These are phyloP conservation scores for Emys orbicularis DNA, from an alignment of 2,797 vertebrate genomes.

Conservation along the genomic window DNA sequence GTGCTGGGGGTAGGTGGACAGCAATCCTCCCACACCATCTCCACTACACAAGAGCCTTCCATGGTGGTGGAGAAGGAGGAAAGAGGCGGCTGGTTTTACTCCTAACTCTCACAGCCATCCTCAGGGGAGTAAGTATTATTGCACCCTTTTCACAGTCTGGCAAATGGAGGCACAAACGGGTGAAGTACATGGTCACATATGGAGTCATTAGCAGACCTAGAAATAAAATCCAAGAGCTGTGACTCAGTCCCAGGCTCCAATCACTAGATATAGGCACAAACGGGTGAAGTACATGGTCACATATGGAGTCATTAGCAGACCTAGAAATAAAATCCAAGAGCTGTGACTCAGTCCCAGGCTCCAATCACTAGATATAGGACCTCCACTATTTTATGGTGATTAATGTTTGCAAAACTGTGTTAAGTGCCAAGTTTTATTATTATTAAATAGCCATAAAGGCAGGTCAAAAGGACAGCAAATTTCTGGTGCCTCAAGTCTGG, in stretches of 20 bases:
- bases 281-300: background rate
- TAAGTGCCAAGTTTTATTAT: background rate
- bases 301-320: background rate
- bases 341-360: background rate
- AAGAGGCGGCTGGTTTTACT: background rate
- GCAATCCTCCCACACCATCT: background rate
- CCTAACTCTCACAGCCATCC: background rate
- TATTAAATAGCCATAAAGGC: background rate
- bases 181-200: background rate
- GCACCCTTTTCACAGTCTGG: background rate
- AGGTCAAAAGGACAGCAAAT: background rate
- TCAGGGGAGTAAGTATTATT: background rate
- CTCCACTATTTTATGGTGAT: background rate
- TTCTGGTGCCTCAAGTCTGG: background rate
- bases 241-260: background rate
- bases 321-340: background rate
- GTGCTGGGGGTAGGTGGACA: background rate
- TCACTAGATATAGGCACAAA: background rate
- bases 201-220: background rate
- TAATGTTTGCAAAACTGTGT: fast-evolving
- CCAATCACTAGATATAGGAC: background rate
- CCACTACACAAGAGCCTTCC: background rate
- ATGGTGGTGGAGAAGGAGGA: background rate
- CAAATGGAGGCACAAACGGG: background rate
- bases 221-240: background rate